Evolutionary conservation across 2,113 vertebrate genomes (phyloP).

Genomic region (Limnothrissa miodon): DNA sequence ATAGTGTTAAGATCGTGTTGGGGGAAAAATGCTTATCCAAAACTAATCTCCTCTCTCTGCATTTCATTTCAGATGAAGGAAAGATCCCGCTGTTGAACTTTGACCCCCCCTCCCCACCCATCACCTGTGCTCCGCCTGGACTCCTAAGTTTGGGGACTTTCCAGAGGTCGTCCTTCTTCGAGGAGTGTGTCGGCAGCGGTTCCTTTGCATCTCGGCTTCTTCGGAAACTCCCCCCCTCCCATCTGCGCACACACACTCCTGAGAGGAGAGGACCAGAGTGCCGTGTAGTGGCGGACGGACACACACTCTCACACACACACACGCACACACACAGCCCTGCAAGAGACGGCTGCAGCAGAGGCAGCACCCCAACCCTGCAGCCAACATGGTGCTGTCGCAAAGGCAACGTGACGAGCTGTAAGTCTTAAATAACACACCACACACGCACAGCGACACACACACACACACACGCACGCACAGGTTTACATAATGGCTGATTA

Average conservation of each 20-base stretch:
- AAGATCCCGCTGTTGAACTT: slow-evolving; percentile 73
- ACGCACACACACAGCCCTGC: slow-evolving; percentile 13
- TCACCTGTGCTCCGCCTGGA: slow-evolving; percentile 52
- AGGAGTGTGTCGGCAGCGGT: slow-evolving; percentile 13
- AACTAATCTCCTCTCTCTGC: slow-evolving; percentile 19
- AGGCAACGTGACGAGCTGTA: slow-evolving; percentile 99
- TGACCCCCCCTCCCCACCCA: slow-evolving; percentile 48
- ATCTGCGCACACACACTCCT: slow-evolving; percentile 67
- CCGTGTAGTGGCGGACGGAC: slow-evolving; percentile 44
- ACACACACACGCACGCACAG: slow-evolving; percentile 36
- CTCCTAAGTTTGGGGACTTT: background rate
- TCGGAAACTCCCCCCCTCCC: slow-evolving; percentile 54
- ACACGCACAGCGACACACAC: slow-evolving; percentile 36
- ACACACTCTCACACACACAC: slow-evolving; percentile 57
- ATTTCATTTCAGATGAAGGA: slow-evolving; percentile 78
- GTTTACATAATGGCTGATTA: too few relatives aligned
- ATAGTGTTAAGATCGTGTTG: too few relatives aligned
- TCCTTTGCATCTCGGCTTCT: slow-evolving; percentile 43
- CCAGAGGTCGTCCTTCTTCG: background rate
- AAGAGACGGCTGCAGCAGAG: slow-evolving; percentile 52
- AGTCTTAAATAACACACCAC: slow-evolving; percentile 63
- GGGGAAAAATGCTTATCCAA: background rate
- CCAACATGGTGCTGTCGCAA: slow-evolving; percentile 98
- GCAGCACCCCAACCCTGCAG: slow-evolving; percentile 66
- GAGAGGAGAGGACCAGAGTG: slow-evolving; percentile 66